These are phyloP conservation scores for Delphinapterus leucas DNA, from an alignment of 2,113 vertebrate species.

Conservation along the genomic window DNA sequence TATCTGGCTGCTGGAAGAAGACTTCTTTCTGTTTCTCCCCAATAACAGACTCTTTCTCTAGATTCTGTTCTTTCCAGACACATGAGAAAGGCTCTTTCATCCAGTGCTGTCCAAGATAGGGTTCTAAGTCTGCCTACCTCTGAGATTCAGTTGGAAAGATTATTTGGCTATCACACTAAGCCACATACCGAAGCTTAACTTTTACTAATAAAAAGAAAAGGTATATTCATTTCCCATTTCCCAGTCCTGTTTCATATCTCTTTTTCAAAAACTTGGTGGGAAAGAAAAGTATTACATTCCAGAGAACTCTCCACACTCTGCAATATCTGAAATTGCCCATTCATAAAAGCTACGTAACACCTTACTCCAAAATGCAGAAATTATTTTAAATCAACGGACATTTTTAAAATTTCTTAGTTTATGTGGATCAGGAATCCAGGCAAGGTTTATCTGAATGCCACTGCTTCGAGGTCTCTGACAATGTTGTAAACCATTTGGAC, in stretches of 20 bases:
- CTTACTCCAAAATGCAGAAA: not conserved
- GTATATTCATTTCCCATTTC: not conserved
- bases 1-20: not conserved
- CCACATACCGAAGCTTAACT: not conserved
- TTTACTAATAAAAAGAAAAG: not conserved
- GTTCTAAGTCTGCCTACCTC: not conserved
- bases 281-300: not conserved
- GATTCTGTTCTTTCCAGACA: not conserved
- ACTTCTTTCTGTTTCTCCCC: not conserved
- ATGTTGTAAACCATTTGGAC: not conserved
- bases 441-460: not conserved
- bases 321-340: not conserved
- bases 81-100: not conserved
- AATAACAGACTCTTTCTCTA: not conserved
- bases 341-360: not conserved
- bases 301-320: not conserved
- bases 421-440: not conserved
- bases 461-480: fast-evolving
- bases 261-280: not conserved
- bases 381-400: not conserved
- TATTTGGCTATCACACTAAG: not conserved
- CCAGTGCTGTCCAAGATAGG: not conserved
- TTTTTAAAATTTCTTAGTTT: not conserved
- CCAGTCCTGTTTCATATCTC: not conserved
- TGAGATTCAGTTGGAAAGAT: not conserved